A percentile compares a stretch with the other conserved stretches of the same genome.
phyloP scores from a whole-genome alignment of 1,140 invertebrate genomes.

The Mercenaria mercenaria region DNA sequence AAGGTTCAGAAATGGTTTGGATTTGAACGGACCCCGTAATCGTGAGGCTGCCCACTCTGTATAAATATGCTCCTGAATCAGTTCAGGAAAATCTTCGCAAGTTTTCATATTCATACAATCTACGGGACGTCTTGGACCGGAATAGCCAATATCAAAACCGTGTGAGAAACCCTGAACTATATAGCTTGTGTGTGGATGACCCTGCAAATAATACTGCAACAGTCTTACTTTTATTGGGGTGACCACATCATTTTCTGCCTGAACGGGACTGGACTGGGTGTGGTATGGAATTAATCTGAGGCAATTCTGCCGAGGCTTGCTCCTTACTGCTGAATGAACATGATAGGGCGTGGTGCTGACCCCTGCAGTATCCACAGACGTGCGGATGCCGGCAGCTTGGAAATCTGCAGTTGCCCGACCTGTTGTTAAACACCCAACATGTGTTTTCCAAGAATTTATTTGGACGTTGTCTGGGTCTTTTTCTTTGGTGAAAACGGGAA shows the following conservation, averaged over 20 bases:
- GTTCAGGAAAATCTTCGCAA: neutral
- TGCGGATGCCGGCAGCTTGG: constrained; percentile 14
- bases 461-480: too few species aligned
- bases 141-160: neutral
- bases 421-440: constrained; percentile 17
- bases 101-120: constrained; percentile 11
- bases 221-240: too few species aligned
- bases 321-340: neutral
- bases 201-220: neutral
- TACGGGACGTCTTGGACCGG: too few species aligned
- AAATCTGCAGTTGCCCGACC: neutral
- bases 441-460: neutral
- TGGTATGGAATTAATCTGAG: too few species aligned
- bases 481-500: neutral
- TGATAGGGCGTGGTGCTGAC: neutral
- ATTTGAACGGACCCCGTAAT: neutral
- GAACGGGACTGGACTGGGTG: too few species aligned
- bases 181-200: neutral
- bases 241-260: too few species aligned
- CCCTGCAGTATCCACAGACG: constrained; percentile 54
- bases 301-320: neutral
- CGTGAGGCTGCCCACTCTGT: neutral
- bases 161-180: neutral
- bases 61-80: neutral
- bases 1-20: neutral